A percentile compares a stretch with the other conserved stretches of the same genome.
phyloP scores from a whole-genome alignment of 2,113 vertebrate species.

The Crotalus helleri region DNA sequence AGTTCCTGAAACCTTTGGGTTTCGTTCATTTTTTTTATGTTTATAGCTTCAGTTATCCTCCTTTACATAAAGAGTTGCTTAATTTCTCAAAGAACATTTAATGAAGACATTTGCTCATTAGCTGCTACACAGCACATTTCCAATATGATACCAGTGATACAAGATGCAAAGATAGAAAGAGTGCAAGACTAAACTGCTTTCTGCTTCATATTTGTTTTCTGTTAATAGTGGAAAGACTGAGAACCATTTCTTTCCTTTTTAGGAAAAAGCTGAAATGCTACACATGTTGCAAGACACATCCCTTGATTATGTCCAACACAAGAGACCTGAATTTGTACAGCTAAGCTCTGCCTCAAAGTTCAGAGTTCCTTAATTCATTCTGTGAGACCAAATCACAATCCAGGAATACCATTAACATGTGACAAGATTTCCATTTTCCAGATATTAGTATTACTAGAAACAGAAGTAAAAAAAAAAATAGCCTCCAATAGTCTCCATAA shows the following conservation, averaged over 20 bases:
- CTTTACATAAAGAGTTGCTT: background rate
- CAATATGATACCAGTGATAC: background rate
- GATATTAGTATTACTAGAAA: background rate
- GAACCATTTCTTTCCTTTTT: background rate
- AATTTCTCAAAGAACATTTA: background rate
- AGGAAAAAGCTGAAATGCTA: background rate
- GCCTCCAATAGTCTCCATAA: background rate
- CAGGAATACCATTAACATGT: background rate
- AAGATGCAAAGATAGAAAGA: background rate
- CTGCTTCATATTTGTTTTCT: background rate
- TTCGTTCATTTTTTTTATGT: background rate
- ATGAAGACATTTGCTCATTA: background rate
- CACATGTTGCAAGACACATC: background rate
- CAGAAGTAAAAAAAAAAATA: background rate
- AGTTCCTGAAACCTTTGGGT: conserved; percentile 4
- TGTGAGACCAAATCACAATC: background rate
- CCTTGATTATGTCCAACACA: background rate
- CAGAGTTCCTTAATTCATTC: background rate
- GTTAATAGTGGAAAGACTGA: background rate
- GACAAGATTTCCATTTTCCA: background rate
- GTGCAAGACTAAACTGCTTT: background rate
- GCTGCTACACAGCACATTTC: background rate
- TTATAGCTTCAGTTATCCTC: background rate
- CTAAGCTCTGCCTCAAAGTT: background rate
- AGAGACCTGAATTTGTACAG: background rate